Evolutionary conservation across 1,140 invertebrate genomes (phyloP).

Genomic region (Helicorthomorpha holstii): DNA sequence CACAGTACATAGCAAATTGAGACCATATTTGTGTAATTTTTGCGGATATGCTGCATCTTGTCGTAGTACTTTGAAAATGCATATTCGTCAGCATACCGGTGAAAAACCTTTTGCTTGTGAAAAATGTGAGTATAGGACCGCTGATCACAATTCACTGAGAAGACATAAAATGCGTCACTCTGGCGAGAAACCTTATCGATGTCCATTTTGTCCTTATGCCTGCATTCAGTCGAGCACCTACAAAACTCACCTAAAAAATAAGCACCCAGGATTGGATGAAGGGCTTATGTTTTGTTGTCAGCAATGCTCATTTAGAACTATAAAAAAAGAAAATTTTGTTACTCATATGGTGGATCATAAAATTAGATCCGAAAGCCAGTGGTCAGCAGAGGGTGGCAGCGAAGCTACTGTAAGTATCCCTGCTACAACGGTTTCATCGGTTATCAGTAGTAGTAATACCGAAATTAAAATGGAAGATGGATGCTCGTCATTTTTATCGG

Average conservation of each 20-base stretch:
- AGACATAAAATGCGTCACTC: slow-evolving; percentile 28
- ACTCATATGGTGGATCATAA: slow-evolving; percentile 26
- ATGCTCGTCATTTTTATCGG: too few species aligned
- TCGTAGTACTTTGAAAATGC: slow-evolving; percentile 22
- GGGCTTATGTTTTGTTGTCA: slow-evolving; percentile 24
- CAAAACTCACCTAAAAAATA: slow-evolving; percentile 37
- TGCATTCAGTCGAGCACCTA: slow-evolving; percentile 48
- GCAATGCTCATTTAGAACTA: slow-evolving; percentile 23
- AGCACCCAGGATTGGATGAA: slow-evolving; percentile 26
- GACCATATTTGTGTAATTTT: slow-evolving; percentile 39
- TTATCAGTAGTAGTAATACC: too few species aligned
- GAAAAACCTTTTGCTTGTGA: slow-evolving; percentile 31
- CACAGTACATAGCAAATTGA: slow-evolving; percentile 38
- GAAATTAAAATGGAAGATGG: too few species aligned
- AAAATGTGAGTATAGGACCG: slow-evolving; percentile 18
- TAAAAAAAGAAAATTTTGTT: slow-evolving; percentile 22
- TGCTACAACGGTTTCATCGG: too few species aligned
- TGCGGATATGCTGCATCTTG: slow-evolving; percentile 30
- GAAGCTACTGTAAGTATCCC: too few species aligned
- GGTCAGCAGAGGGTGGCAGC: too few species aligned
- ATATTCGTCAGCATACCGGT: slow-evolving; percentile 34
- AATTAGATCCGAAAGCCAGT: too few species aligned
- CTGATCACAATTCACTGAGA: slow-evolving; percentile 31
- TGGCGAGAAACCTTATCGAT: slow-evolving; percentile 37
- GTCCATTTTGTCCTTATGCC: slow-evolving; percentile 46